Conservation (phyloP, 1,140 invertebrate species). For the Triops longicaudatus region DNA sequence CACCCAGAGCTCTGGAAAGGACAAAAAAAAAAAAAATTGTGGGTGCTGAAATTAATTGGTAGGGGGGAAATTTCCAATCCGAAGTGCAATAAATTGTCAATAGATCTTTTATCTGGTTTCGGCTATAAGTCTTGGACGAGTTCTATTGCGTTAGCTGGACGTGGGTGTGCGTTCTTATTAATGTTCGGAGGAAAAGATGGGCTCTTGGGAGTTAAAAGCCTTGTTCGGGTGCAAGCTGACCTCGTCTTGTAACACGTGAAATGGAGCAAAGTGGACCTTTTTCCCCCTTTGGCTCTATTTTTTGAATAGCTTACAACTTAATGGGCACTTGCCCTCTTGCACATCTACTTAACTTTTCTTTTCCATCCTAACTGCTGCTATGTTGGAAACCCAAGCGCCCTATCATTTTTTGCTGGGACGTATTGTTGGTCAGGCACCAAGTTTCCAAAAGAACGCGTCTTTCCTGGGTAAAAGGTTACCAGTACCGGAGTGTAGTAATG, state of each 20-base stretch:
- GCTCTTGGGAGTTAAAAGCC: neutral
- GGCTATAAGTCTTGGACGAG: neutral
- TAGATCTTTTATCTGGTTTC: neutral
- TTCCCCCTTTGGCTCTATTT: neutral
- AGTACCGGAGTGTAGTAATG: too few relatives aligned
- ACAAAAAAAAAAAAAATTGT: neutral
- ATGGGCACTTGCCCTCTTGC: conserved; percentile 9
- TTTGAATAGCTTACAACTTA: conserved; percentile 15
- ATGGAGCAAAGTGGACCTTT: neutral
- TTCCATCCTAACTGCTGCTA: neutral
- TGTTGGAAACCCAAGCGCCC: neutral
- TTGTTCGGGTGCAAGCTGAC: neutral
- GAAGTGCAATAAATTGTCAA: neutral
- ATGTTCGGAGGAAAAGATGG: neutral
- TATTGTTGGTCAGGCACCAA: conserved; percentile 2
- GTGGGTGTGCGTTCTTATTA: neutral
- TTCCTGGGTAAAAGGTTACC: neutral
- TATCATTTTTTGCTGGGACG: conserved; percentile 5
- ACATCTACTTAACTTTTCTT: neutral
- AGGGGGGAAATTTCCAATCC: neutral
- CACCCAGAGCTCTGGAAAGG: too few relatives aligned
- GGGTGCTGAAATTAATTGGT: neutral
- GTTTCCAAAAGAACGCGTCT: neutral
- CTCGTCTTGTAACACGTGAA: neutral
- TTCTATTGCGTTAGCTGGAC: neutral